Evolutionary conservation across 2,888 invertebrate genomes (phyloP).

Genomic region (Drosophila anomalata): DNA sequence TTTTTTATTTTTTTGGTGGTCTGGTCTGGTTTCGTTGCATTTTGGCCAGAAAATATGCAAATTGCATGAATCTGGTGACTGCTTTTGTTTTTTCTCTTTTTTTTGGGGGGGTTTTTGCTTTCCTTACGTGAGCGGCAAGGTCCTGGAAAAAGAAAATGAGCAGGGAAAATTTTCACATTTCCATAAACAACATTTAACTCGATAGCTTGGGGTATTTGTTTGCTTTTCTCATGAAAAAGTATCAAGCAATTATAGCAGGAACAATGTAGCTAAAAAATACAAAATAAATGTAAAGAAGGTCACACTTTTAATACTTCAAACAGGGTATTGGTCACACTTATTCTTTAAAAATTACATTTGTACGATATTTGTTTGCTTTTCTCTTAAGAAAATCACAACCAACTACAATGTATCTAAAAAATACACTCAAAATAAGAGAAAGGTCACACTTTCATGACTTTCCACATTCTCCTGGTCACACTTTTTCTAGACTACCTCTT

Average conservation of each 20-base stretch:
- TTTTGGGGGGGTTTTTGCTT: neutral
- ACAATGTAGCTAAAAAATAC: too few relatives aligned
- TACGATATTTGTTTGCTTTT: neutral
- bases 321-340: too few relatives aligned
- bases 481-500: neutral
- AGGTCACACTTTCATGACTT: too few relatives aligned
- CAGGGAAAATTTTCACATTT: neutral
- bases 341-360: neutral
- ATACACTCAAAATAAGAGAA: neutral
- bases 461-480: too few relatives aligned
- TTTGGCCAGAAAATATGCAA: slow-evolving; percentile 68
- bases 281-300: too few relatives aligned
- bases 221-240: neutral
- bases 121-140: neutral
- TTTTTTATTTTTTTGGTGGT: neutral
- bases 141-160: slow-evolving; percentile 1
- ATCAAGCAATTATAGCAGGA: neutral
- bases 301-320: too few relatives aligned
- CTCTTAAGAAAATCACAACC: neutral
- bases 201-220: neutral
- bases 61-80: slow-evolving; percentile 68
- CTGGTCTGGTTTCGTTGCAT: slow-evolving; percentile 30
- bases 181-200: neutral
- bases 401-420: too few relatives aligned
- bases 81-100: slow-evolving; percentile 28